Evolutionary conservation across 2,797 vertebrate genomes (phyloP).

Genomic region (Sebastes vulpes): DNA sequence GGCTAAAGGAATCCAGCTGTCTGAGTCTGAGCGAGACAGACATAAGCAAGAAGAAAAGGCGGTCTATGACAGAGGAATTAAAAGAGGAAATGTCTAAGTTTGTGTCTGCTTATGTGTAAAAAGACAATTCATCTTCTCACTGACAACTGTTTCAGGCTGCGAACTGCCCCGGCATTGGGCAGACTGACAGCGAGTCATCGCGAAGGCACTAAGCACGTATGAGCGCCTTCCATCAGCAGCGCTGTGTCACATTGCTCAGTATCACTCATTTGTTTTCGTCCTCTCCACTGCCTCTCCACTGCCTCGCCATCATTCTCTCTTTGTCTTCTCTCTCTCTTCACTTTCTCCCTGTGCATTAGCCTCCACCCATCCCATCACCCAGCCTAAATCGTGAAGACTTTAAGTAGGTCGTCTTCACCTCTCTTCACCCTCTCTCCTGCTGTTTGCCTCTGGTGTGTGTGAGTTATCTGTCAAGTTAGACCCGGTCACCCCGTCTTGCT

Average conservation of each 20-base stretch:
- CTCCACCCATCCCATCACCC: background rate
- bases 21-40: background rate
- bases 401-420: constrained; percentile 9
- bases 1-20: background rate
- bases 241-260: constrained; percentile 37
- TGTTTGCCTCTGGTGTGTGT: background rate
- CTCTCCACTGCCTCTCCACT: background rate
- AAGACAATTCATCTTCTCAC: constrained; percentile 10
- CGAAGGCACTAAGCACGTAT: constrained; percentile 40
- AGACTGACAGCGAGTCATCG: constrained; percentile 57
- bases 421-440: constrained; percentile 2
- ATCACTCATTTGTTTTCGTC: constrained; percentile 34
- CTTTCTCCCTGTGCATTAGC: background rate
- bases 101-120: constrained; percentile 2
- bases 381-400: background rate
- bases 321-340: background rate
- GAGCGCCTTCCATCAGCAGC: constrained; percentile 54
- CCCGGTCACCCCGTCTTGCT: background rate
- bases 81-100: constrained; percentile 5
- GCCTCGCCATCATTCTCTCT: constrained; percentile 1
- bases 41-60: background rate
- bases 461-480: constrained; percentile 25
- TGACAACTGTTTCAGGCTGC: constrained; percentile 36
- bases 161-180: constrained; percentile 23
- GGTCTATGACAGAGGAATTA: background rate